These are phyloP conservation scores for Drosophila melanica DNA, from an alignment of 1,140 invertebrate genomes.

Conservation along the genomic window DNA sequence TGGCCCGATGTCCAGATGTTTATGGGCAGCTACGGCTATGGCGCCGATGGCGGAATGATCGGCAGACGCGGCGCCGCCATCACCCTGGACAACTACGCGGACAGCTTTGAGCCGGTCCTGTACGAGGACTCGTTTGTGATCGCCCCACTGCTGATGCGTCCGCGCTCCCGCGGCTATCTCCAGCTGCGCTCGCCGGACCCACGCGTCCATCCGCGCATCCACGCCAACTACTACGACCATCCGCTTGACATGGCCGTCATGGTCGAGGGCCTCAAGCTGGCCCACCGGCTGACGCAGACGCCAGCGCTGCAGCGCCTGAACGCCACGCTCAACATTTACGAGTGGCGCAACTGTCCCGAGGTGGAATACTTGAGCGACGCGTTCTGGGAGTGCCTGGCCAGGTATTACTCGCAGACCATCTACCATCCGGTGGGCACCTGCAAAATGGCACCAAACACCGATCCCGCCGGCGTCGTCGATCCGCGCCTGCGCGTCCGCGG, in stretches of 20 bases:
- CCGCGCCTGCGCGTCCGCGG: slow-evolving; percentile 86
- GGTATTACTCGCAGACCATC: slow-evolving; percentile 88
- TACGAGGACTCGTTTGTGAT: slow-evolving; percentile 88
- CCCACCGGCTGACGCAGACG: slow-evolving; percentile 87
- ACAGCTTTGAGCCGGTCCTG: slow-evolving; percentile 88
- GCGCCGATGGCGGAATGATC: slow-evolving; percentile 90
- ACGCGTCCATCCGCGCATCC: slow-evolving; percentile 89
- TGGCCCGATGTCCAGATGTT: slow-evolving; percentile 92
- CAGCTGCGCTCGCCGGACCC: slow-evolving; percentile 88
- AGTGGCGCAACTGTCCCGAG: slow-evolving; percentile 86
- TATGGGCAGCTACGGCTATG: slow-evolving; percentile 88
- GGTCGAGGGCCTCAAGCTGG: slow-evolving; percentile 90
- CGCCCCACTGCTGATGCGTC: slow-evolving; percentile 88
- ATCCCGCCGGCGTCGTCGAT: slow-evolving; percentile 87
- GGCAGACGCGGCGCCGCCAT: slow-evolving; percentile 88
- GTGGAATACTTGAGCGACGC: slow-evolving; percentile 84
- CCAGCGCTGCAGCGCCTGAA: slow-evolving; percentile 87
- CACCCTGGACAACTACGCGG: slow-evolving; percentile 87
- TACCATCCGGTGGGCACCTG: slow-evolving; percentile 88
- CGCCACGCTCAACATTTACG: slow-evolving; percentile 86
- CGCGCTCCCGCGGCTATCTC: slow-evolving; percentile 89
- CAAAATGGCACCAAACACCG: slow-evolving; percentile 87
- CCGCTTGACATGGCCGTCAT: slow-evolving; percentile 88
- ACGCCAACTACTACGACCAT: slow-evolving; percentile 91
- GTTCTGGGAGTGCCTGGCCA: slow-evolving; percentile 89